Percentiles rank a stretch among this genome's conserved stretches.
phyloP scores from a whole-genome alignment of 2,113 vertebrate genomes.

The Vulpes lagopus region DNA sequence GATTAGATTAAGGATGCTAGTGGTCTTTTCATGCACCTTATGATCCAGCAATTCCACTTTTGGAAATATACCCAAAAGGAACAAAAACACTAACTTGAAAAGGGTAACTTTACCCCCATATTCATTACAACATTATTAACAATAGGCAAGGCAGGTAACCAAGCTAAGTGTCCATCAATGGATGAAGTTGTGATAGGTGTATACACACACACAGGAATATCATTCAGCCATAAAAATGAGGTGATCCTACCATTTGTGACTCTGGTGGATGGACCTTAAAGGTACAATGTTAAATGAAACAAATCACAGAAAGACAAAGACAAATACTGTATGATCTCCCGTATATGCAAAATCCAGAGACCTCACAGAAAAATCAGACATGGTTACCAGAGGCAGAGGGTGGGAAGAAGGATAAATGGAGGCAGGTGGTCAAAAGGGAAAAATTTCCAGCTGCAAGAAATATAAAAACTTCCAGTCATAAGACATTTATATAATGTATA shows the following conservation, averaged over 20 bases:
- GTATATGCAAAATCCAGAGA: neutral
- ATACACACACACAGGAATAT: rapidly evolving
- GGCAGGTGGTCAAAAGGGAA: neutral
- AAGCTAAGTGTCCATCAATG: no score
- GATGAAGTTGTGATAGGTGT: neutral
- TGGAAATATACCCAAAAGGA: neutral
- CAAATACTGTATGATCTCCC: neutral
- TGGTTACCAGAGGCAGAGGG: neutral
- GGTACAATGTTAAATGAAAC: neutral
- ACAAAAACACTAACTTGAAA: neutral
- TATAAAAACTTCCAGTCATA: neutral
- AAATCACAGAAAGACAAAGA: neutral
- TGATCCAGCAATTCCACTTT: neutral
- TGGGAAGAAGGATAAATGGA: neutral
- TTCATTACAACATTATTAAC: neutral
- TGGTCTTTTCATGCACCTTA: neutral
- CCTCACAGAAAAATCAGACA: neutral
- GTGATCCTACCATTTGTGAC: neutral
- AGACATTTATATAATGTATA: neutral
- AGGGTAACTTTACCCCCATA: neutral
- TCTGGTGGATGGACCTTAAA: neutral
- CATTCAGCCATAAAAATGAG: neutral
- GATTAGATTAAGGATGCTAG: neutral
- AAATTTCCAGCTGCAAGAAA: neutral
- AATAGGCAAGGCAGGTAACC: neutral